Evolutionary conservation across 2,113 vertebrate species (phyloP).

Genomic region (Reinhardtius hippoglossoides): DNA sequence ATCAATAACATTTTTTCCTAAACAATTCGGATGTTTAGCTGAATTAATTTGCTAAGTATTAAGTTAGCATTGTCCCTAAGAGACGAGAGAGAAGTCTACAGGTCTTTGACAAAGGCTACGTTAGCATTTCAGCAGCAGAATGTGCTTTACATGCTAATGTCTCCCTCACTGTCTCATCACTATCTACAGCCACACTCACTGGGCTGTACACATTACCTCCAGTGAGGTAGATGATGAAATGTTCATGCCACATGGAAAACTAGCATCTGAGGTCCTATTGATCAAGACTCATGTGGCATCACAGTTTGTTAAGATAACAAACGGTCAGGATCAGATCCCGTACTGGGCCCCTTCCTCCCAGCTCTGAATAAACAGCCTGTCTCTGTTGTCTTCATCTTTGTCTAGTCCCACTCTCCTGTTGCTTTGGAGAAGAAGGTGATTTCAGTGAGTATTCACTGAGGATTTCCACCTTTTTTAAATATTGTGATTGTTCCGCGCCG

Average conservation of each 20-base stretch:
- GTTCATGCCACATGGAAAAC: neutral
- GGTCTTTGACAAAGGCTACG: no score
- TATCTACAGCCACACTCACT: neutral
- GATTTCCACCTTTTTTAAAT: slow-evolving; percentile 50
- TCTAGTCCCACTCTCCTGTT: slow-evolving; percentile 86
- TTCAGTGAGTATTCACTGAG: slow-evolving; percentile 86
- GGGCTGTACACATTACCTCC: no score
- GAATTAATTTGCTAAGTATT: neutral
- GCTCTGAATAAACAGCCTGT: slow-evolving; percentile 69
- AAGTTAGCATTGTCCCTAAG: no score
- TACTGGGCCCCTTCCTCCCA: slow-evolving; percentile 11
- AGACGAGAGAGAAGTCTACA: no score
- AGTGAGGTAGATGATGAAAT: neutral
- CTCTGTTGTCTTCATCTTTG: slow-evolving; percentile 80
- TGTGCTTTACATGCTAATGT: no score
- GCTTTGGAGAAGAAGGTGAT: slow-evolving; percentile 87
- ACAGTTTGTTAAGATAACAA: neutral
- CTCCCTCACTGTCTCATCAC: neutral
- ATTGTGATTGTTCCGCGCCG: slow-evolving; percentile 59
- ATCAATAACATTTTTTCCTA: neutral
- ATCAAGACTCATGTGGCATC: neutral
- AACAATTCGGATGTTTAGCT: neutral
- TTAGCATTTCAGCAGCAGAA: no score
- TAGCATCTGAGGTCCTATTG: neutral
- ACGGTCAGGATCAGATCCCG: neutral